Percentiles rank a stretch among this genome's conserved stretches.
phyloP scores from a whole-genome alignment of 2,888 invertebrate genomes.

The Eupelmus urozonus region DNA sequence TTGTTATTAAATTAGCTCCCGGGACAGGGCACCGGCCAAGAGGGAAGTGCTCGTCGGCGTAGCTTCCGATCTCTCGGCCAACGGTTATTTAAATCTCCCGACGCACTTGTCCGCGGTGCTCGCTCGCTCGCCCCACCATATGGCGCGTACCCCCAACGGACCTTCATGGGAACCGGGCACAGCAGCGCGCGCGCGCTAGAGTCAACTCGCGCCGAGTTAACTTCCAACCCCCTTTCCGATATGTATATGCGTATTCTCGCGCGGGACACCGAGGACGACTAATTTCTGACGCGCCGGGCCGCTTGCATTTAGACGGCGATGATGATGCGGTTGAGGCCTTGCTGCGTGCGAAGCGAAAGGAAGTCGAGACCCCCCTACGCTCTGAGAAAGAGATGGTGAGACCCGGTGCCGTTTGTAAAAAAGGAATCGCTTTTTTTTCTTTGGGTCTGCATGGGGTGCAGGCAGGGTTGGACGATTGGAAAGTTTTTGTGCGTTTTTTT shows the following conservation, averaged over 20 bases:
- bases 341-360: too few species aligned
- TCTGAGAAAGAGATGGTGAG: too few species aligned
- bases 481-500: too few species aligned
- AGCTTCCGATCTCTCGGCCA: conserved; percentile 63
- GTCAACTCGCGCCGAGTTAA: conserved; percentile 44
- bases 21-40: conserved; percentile 2
- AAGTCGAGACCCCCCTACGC: too few species aligned
- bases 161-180: conserved; percentile 77
- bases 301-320: neutral
- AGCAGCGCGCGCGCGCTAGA: too few species aligned
- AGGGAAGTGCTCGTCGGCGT: conserved; percentile 49
- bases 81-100: conserved; percentile 78
- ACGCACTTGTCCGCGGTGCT: conserved; percentile 73
- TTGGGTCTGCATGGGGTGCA: too few species aligned
- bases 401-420: neutral
- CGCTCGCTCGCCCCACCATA: conserved; percentile 39
- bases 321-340: too few species aligned
- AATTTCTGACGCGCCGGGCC: conserved; percentile 23
- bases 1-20: conserved; percentile 33
- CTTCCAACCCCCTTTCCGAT: conserved; percentile 9
- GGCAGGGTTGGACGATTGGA: too few species aligned
- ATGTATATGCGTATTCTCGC: neutral
- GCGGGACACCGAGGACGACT: conserved; percentile 2
- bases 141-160: conserved; percentile 73
- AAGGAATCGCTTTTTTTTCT: neutral